Conservation (phyloP, 2,113 vertebrate genomes). For the Passerina amoena region DNA sequence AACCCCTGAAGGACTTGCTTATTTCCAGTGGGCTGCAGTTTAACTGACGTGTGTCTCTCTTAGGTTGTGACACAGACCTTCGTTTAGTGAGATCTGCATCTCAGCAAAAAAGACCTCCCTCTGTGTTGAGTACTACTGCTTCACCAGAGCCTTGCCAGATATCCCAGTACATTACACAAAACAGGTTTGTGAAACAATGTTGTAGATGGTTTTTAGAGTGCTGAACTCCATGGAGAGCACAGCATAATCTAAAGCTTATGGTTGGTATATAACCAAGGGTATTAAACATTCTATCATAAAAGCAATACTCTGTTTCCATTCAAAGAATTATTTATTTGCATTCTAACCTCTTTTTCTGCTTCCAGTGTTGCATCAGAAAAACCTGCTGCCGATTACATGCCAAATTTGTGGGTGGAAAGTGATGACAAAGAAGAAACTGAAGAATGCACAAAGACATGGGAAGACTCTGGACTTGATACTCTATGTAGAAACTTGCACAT, state of each 20-base stretch:
- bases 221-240: background rate
- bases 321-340: background rate
- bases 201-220: background rate
- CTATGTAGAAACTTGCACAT: slow-evolving; percentile 42
- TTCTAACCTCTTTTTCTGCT: background rate
- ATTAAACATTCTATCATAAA: background rate
- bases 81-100: slow-evolving; percentile 1
- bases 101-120: slow-evolving; percentile 48
- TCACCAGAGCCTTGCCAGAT: slow-evolving; percentile 79
- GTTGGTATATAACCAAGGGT: background rate
- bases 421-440: slow-evolving; percentile 25
- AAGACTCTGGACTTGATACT: slow-evolving; percentile 27
- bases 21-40: background rate
- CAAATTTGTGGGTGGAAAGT: slow-evolving; percentile 51
- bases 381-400: slow-evolving; percentile 42
- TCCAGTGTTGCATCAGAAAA: slow-evolving; percentile 35
- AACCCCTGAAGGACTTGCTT: background rate
- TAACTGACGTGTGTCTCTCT: background rate
- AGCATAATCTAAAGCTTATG: background rate
- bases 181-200: slow-evolving; percentile 75
- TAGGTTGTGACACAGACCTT: slow-evolving; percentile 74
- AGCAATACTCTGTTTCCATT: background rate
- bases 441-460: slow-evolving; percentile 9
- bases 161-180: slow-evolving; percentile 67
- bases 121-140: slow-evolving; percentile 45